Base-by-base conservation (phyloP, 2,888 invertebrate genomes). In the Cremastinae sp. region DNA sequence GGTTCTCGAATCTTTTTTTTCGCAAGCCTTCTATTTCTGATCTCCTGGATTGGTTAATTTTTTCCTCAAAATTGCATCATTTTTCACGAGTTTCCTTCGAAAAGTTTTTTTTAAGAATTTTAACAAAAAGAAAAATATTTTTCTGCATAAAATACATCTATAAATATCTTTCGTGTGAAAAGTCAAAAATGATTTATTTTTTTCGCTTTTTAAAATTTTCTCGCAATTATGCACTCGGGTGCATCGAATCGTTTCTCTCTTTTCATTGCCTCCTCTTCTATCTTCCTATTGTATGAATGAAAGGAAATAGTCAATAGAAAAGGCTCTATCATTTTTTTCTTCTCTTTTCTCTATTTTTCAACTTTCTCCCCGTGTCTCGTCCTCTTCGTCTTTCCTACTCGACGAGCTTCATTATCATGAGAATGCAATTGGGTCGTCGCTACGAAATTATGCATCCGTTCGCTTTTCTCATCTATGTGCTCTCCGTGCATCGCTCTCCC, bases 341-440 rank as follows among this genome's bases (percentile, higher is more conserved):
- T 49, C 35, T 51, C 51, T 56, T 45, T 35, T 28, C 28, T 28
- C 14, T 18, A 55, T 53, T 20, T 39, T 62, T 39, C 43, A 28
- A 22, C 41, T 41, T 12, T 41, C 22, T 41, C 68, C 49, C 58
- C 49, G 20, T 16, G 37, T 28, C 16, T 56, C 49, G 45, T 16
- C 51, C 39, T 39, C n/a, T 41, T 20, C 39, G 14, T 37, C 16
- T 39, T 66, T 62, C 39, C 35, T 62, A 56, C 12, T 49, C 47
- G 49, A 28, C 71, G 53, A 58, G 18, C 71, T 35, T 65, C 72
- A 80, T 81, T 81, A 80, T 61, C 81, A 81, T 81, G 43, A 81
- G 75, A 81, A 81, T 80, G 81, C 79, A 81, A 80, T 81, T 80
- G 81, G 81, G 80, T 80, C 81, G 75, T 70, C 77, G 66, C 28